phyloP scores from a whole-genome alignment of 2,113 vertebrate species.

The Sphyrna mokarran region DNA sequence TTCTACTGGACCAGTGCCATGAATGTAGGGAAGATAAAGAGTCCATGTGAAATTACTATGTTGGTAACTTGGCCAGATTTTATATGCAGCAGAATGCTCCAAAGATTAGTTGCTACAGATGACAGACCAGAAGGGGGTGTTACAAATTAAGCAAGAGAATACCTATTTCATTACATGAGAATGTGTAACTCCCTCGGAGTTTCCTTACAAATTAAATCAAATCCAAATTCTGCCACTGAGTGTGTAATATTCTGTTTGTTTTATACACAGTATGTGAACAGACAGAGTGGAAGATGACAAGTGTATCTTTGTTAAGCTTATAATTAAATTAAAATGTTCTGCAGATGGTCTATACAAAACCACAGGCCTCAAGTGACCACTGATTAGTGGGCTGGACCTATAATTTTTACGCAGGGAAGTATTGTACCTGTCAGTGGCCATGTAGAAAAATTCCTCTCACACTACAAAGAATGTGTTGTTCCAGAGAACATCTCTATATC shows the following conservation, averaged over 20 bases:
- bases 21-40: background rate
- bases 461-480: background rate
- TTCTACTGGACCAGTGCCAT: background rate
- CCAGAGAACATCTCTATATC: slow-evolving; percentile 21
- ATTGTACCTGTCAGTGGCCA: slow-evolving; percentile 14
- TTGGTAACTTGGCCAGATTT: background rate
- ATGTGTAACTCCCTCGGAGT: background rate
- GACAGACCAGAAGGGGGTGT: background rate
- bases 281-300: background rate
- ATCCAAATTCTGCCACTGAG: background rate
- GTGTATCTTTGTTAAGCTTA: slow-evolving; percentile 29
- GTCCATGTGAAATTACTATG: background rate
- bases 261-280: background rate
- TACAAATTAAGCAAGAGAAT: background rate
- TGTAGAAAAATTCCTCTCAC: background rate
- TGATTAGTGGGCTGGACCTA: slow-evolving; percentile 17
- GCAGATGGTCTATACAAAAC: background rate
- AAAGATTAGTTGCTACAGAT: slow-evolving; percentile 5
- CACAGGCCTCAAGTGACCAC: slow-evolving; percentile 25
- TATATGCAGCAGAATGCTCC: background rate
- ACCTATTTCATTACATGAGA: background rate
- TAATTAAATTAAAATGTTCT: slow-evolving; percentile 29
- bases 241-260: slow-evolving; percentile 9
- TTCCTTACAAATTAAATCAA: slow-evolving; percentile 1
- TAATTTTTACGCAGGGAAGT: slow-evolving; percentile 8